Base-by-base conservation (phyloP, 2,113 vertebrate genomes). In the Chunga burmeisteri region DNA sequence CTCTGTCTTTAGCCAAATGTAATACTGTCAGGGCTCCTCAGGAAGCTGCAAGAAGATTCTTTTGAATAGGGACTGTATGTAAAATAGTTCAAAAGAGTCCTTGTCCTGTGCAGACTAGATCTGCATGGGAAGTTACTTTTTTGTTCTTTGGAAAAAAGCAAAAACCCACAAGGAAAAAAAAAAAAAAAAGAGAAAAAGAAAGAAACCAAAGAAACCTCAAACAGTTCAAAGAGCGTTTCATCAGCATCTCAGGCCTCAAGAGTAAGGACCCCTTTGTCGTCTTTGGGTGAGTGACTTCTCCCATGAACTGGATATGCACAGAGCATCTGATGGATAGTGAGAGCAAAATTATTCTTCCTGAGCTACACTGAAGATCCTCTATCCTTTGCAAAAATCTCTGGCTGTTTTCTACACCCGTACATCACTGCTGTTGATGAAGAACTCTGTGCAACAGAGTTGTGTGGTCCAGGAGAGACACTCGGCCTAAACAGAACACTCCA, bases 61-160 rank as follows among this genome's bases (percentile, higher is more conserved):
- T 67, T 62, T 94, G 23, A 92, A 89, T 65, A 9, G 73, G 52
- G 47, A 93, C 90, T 84, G 92, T 71, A 89, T 84, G 95, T 67
- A 61, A 96, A 90, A 61, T 0, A 75, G 52, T 27, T 95, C 90
- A 95, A 93, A 96, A 91, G 95, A 40, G 88, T 52, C 88, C 96
- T 95, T 94, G 94, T 92, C 88, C 86, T 44, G 56, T 25, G 36
- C 85, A 52, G 95, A 46, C 80, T 18, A 80, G 86, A 61, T 66
- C 92, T 92, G 86, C 75, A 93, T 75, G 90, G 96, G 95, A 96
- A 96, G 96, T 92, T 34, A 78, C 75, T 78, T 55, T 90, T 94
- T 92, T 96, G 92, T 96, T 94, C 95, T 95, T 94, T 9, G 2
- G 88, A 95, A 96, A 77, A 97, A 96, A 97, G 82, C 52, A 96